These are phyloP conservation scores for Mya arenaria DNA, from an alignment of 1,140 invertebrate genomes.

Conservation along the genomic window DNA sequence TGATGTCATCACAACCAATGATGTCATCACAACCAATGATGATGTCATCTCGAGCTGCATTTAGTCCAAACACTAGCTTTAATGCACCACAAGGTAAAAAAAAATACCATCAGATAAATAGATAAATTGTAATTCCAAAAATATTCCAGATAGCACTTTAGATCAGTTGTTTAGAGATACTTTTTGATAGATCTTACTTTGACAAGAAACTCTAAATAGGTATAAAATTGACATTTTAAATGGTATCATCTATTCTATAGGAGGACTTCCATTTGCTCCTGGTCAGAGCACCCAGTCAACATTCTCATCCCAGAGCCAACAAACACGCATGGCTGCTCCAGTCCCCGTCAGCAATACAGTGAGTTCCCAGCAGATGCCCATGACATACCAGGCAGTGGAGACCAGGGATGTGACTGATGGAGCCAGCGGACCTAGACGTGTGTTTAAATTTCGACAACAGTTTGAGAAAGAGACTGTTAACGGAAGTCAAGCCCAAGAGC, in stretches of 20 bases:
- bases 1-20: too few species aligned
- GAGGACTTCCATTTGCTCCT: slow-evolving; percentile 6
- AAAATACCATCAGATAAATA: too few species aligned
- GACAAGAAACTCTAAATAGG: too few species aligned
- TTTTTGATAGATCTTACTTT: too few species aligned
- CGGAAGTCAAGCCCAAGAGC: slow-evolving; percentile 5
- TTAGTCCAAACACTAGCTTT: slow-evolving; percentile 64
- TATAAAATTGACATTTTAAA: too few species aligned
- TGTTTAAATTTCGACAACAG: slow-evolving; percentile 36
- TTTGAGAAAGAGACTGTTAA: slow-evolving; percentile 45
- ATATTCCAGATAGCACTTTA: too few species aligned
- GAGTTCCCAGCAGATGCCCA: slow-evolving; percentile 5
- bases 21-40: slow-evolving; percentile 64
- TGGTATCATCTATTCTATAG: too few species aligned
- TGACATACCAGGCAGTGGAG: slow-evolving; percentile 26
- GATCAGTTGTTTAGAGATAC: too few species aligned
- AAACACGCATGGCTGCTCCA: slow-evolving; percentile 45
- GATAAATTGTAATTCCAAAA: too few species aligned
- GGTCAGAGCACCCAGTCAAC: slow-evolving; percentile 14
- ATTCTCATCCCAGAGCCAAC: slow-evolving; percentile 14
- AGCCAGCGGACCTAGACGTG: slow-evolving; percentile 53
- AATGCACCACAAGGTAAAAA: slow-evolving; percentile 55
- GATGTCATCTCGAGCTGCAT: slow-evolving; percentile 1
- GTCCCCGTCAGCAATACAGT: slow-evolving; percentile 9
- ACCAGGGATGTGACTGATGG: not conserved